phyloP scores from a whole-genome alignment of 1,140 invertebrate genomes.

The Listronotus bonariensis region DNA sequence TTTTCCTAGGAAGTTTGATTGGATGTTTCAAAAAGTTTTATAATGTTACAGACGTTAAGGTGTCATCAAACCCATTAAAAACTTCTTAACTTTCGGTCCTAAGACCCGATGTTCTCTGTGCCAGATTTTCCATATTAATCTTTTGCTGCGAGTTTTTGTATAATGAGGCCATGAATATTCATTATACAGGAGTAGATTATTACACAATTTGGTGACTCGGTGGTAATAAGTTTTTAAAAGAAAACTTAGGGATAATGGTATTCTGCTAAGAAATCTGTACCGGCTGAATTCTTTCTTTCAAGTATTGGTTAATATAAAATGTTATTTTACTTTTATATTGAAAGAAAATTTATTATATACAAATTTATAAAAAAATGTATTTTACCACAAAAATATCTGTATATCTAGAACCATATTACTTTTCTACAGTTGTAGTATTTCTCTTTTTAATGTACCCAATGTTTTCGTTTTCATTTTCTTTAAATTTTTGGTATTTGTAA shows the following conservation, averaged over 20 bases:
- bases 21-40: neutral
- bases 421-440: slow-evolving; percentile 63
- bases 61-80: slow-evolving; percentile 12
- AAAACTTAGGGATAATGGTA: neutral
- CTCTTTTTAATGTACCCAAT: slow-evolving; percentile 80
- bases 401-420: slow-evolving; percentile 1
- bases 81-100: slow-evolving; percentile 7
- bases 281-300: no score
- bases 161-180: slow-evolving; percentile 15
- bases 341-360: no score
- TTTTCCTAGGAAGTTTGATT: neutral
- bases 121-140: slow-evolving; percentile 10
- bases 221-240: slow-evolving; percentile 5
- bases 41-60: neutral
- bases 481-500: slow-evolving; percentile 80
- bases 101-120: slow-evolving; percentile 4
- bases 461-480: slow-evolving; percentile 87
- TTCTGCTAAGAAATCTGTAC: no score
- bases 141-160: slow-evolving; percentile 6
- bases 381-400: no score
- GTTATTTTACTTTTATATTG: no score
- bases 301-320: no score
- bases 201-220: slow-evolving; percentile 6
- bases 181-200: neutral
- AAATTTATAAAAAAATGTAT: no score